Conservation (phyloP, 2,888 invertebrate species). For the Lasioglossum lativentre region DNA sequence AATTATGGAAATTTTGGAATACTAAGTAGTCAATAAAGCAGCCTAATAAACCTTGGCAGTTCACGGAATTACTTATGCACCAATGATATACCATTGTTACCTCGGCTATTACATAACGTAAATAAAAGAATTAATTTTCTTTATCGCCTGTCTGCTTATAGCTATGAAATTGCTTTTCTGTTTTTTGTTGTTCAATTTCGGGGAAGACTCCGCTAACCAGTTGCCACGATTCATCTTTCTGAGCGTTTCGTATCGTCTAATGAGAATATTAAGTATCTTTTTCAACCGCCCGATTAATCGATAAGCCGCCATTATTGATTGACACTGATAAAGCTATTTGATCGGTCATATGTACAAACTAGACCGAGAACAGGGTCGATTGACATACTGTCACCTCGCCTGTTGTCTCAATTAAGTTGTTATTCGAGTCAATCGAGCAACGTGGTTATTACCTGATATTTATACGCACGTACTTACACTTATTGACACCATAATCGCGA, state of each 20-base stretch:
- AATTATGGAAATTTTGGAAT: slow-evolving; percentile 25
- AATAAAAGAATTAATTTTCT: slow-evolving; percentile 24
- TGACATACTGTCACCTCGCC: slow-evolving; percentile 64
- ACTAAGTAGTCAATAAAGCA: neutral
- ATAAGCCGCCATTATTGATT: slow-evolving; percentile 61
- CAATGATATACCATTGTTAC: neutral
- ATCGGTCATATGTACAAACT: slow-evolving; percentile 41
- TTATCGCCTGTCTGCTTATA: too few species aligned
- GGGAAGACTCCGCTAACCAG: neutral
- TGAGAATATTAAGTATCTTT: slow-evolving; percentile 43
- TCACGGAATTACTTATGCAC: neutral
- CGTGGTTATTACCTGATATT: slow-evolving; percentile 58
- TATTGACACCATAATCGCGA: slow-evolving; percentile 18
- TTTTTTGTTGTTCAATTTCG: neutral
- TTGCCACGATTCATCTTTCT: neutral
- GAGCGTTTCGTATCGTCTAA: slow-evolving; percentile 18
- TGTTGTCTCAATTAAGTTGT: slow-evolving; percentile 66
- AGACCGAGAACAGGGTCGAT: slow-evolving; percentile 49
- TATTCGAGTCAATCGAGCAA: slow-evolving; percentile 50
- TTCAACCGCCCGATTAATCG: slow-evolving; percentile 58
- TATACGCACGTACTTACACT: slow-evolving; percentile 27
- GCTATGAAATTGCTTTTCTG: too few species aligned
- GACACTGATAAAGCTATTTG: slow-evolving; percentile 66
- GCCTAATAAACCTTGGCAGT: neutral
- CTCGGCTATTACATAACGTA: neutral